phyloP scores from a whole-genome alignment of 2,888 invertebrate genomes.

The Nomada fabriciana region DNA sequence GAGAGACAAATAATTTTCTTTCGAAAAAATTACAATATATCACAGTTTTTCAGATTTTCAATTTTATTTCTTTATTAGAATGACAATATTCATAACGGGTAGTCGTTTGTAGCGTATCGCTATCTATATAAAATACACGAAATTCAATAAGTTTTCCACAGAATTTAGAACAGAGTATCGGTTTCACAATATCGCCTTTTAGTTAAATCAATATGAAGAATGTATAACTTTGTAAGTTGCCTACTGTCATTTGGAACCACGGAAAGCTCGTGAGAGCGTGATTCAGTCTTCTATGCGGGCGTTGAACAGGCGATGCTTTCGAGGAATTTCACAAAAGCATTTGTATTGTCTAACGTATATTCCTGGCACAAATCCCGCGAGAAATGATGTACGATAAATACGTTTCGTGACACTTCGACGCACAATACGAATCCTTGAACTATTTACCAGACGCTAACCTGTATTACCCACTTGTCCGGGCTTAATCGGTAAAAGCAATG shows the following conservation, averaged over 20 bases:
- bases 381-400: slow-evolving; percentile 17
- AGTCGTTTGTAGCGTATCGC: too few species aligned
- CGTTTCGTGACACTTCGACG: slow-evolving; percentile 3
- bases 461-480: background rate
- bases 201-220: slow-evolving; percentile 3
- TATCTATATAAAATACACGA: background rate
- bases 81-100: background rate
- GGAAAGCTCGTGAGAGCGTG: background rate
- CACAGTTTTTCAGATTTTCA: background rate
- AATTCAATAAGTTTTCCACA: background rate
- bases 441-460: slow-evolving; percentile 55
- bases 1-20: background rate
- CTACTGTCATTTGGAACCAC: slow-evolving; percentile 54
- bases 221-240: slow-evolving; percentile 23
- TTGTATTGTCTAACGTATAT: slow-evolving; percentile 29
- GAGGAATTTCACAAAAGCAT: slow-evolving; percentile 41
- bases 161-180: background rate
- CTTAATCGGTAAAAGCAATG: background rate
- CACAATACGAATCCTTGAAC: slow-evolving; percentile 22
- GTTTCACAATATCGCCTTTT: background rate
- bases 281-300: slow-evolving; percentile 1
- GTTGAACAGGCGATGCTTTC: slow-evolving; percentile 5
- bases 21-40: background rate
- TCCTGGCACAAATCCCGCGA: slow-evolving; percentile 38
- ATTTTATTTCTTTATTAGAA: background rate